Evolutionary conservation across 2,113 vertebrate genomes (phyloP).

Genomic region (Potamarius usumacintae): DNA sequence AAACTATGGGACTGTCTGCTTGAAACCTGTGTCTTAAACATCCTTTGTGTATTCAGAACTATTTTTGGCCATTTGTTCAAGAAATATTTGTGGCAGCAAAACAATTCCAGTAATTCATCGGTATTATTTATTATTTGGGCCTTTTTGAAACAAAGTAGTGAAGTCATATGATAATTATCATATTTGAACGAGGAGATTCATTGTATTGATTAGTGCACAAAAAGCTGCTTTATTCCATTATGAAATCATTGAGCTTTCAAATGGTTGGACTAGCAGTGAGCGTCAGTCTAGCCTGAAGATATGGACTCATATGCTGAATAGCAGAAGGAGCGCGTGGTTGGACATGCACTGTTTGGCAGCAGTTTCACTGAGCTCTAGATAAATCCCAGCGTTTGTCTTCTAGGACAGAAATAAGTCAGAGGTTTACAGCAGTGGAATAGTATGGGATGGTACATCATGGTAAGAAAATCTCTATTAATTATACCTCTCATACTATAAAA

Average conservation of each 20-base stretch:
- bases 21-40: neutral
- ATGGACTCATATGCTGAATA: conserved; percentile 16
- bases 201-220: conserved; percentile 12
- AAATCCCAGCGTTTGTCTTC: conserved; percentile 30
- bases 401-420: conserved; percentile 9
- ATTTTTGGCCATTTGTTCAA: neutral
- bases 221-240: neutral
- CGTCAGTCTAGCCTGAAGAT: conserved; percentile 8
- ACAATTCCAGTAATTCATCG: neutral
- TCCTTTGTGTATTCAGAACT: neutral
- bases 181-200: neutral
- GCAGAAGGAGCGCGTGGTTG: conserved; percentile 12
- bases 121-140: neutral
- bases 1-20: neutral
- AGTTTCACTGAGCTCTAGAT: neutral
- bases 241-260: neutral
- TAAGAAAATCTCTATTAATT: conserved; percentile 14
- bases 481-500: neutral
- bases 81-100: neutral
- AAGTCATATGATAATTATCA: neutral
- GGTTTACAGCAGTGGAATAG: neutral
- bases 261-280: neutral
- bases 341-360: conserved; percentile 30
- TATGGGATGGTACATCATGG: neutral
- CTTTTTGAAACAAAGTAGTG: neutral